A percentile compares a stretch with the other conserved stretches of the same genome.
These are phyloP conservation scores for Rhinatrema bivittatum DNA, from an alignment of 2,797 vertebrate genomes.

Conservation along the genomic window DNA sequence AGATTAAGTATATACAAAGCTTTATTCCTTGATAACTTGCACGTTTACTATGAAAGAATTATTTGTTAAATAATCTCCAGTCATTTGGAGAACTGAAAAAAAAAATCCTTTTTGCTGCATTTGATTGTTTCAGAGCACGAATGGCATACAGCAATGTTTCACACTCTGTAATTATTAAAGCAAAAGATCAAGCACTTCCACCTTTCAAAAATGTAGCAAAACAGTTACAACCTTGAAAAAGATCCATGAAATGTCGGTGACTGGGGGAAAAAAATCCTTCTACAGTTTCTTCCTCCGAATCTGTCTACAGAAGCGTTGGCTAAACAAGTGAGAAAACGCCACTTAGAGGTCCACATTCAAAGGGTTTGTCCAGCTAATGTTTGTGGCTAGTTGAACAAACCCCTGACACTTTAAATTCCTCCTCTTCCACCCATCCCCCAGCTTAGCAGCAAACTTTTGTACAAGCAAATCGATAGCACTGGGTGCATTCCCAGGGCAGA, in stretches of 20 bases:
- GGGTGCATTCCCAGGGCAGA: no score
- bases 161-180: neutral
- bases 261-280: conserved; percentile 1
- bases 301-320: no score
- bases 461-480: no score
- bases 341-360: no score
- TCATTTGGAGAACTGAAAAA: neutral
- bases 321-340: no score
- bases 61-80: neutral
- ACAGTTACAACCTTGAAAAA: neutral
- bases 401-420: no score
- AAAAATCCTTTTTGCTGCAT: neutral
- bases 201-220: neutral
- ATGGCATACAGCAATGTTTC: conserved; percentile 1
- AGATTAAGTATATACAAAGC: no score
- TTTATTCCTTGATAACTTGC: no score
- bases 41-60: neutral
- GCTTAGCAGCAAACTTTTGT: no score
- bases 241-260: neutral
- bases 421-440: no score
- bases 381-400: no score
- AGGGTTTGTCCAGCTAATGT: no score
- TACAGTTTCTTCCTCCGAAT: neutral
- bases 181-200: neutral
- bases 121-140: neutral